Evolutionary conservation across 2,888 invertebrate genomes (phyloP), one percentile per base, ranked within the genome.

Genomic region (Lycocerus yunnanus): DNA sequence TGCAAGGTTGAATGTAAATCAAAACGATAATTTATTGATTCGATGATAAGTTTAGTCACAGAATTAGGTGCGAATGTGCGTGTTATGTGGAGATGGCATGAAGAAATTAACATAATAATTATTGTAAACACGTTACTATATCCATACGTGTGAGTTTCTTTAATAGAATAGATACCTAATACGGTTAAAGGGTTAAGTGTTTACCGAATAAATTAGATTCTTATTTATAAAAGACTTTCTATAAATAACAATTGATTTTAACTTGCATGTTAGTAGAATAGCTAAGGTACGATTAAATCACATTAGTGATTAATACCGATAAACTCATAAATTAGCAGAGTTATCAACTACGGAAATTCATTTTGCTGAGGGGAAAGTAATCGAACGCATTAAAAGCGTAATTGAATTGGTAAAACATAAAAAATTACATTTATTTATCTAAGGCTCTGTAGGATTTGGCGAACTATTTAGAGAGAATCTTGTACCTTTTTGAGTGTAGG

Each of bases 341-440:
- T 67, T 72, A 72, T 27, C 67, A 66, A 61, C 66, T 60, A 68
- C 72, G 67, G 72, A 72, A 72, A 72, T 67, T 60, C 72, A 72
- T 72, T 72, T 72, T 72, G 66, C 68, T 60, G 16, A 58, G 67
- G n/a, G 61, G 61, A 68, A 67, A 27, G 72, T 72, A 72, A 72
- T 72, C 66, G 72, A 43, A 67, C 61, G 59, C 58, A 72, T 72
- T 60, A 72, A 21, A 60, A n/a, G 5, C 3, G 15, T 72, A 72
- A 72, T 67, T 43, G 27, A 67, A 72, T 72, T 72, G 20, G n/a
- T 43, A 43, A 43, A 43, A 43, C n/a, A n/a, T 43, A 1, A 43
- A 43, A 43, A 43, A 43, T 43, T n/a, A 2, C 4, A 43, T 43
- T 43, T 43, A 4, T 6, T 43, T n/a, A 43, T 43, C n/a, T n/a